Percentiles rank a stretch among this genome's conserved stretches.
Evolutionary conservation across 2,797 vertebrate species (phyloP).

Genomic region (Gallinago nigripennis): DNA sequence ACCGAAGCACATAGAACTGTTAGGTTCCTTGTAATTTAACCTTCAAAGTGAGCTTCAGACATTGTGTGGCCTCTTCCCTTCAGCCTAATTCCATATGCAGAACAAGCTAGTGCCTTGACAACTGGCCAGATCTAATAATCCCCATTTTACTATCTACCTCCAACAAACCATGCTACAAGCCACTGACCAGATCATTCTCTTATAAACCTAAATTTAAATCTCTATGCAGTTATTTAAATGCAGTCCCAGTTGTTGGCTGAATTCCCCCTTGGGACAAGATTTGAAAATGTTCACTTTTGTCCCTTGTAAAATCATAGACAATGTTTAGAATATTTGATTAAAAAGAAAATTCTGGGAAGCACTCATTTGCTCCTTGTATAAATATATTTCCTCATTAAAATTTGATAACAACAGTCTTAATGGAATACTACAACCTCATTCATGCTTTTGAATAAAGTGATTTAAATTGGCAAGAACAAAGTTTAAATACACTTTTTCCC

Average conservation of each 20-base stretch:
- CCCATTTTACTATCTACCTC: neutral
- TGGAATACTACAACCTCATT: slow-evolving; percentile 54
- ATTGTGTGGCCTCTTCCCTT: neutral
- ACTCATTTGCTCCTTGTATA: slow-evolving; percentile 35
- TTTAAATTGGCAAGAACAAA: slow-evolving; percentile 48
- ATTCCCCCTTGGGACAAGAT: neutral
- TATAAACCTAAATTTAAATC: neutral
- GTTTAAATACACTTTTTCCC: slow-evolving; percentile 58
- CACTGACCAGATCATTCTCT: neutral
- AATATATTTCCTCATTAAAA: slow-evolving; percentile 51
- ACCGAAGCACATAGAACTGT: neutral
- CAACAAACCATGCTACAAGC: neutral
- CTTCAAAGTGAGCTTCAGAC: neutral
- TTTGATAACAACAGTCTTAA: slow-evolving; percentile 48
- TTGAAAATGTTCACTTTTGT: slow-evolving; percentile 1
- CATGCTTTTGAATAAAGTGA: slow-evolving; percentile 49
- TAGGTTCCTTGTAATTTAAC: slow-evolving; percentile 4
- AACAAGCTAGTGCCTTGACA: neutral
- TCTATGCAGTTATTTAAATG: neutral
- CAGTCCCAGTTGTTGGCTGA: neutral
- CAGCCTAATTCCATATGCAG: neutral
- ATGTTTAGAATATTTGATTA: slow-evolving; percentile 15
- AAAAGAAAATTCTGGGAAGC: slow-evolving; percentile 25
- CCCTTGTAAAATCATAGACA: neutral
- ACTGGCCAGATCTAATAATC: neutral